Percentiles rank a stretch among this genome's conserved stretches.
Evolutionary conservation across 2,797 vertebrate species (phyloP).

Genomic region (Adelosebastes latens): DNA sequence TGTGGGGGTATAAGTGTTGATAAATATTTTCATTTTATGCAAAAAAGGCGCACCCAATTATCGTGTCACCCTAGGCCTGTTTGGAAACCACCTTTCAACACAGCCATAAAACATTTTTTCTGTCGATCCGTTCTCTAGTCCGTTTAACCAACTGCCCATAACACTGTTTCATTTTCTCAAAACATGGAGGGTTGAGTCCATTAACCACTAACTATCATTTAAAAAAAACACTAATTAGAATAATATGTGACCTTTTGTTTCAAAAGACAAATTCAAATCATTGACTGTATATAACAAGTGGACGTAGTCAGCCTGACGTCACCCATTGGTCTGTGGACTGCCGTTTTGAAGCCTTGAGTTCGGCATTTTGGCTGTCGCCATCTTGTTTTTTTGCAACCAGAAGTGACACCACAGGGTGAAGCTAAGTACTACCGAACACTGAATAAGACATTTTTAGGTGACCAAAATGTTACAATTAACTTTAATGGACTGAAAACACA

Average conservation of each 20-base stretch:
- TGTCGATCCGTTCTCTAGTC: background rate
- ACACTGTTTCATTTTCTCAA: background rate
- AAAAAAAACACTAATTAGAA: background rate
- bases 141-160: background rate
- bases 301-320: too few relatives aligned
- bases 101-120: background rate
- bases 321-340: too few relatives aligned
- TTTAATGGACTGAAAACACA: too few relatives aligned
- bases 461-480: too few relatives aligned
- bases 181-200: background rate
- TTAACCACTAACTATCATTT: background rate
- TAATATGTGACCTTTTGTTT: background rate
- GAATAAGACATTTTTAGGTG: fast-evolving
- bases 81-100: background rate
- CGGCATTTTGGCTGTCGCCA: too few relatives aligned
- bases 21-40: background rate
- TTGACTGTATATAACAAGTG: too few relatives aligned
- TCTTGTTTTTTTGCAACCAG: too few relatives aligned
- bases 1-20: background rate
- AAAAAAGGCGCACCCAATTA: background rate
- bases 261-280: background rate
- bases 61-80: background rate
- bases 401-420: too few relatives aligned
- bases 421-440: too few relatives aligned
- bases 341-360: too few relatives aligned